Evolutionary conservation across 2,888 invertebrate genomes (phyloP).

Genomic region (Aporophyla lueneburgensis): DNA sequence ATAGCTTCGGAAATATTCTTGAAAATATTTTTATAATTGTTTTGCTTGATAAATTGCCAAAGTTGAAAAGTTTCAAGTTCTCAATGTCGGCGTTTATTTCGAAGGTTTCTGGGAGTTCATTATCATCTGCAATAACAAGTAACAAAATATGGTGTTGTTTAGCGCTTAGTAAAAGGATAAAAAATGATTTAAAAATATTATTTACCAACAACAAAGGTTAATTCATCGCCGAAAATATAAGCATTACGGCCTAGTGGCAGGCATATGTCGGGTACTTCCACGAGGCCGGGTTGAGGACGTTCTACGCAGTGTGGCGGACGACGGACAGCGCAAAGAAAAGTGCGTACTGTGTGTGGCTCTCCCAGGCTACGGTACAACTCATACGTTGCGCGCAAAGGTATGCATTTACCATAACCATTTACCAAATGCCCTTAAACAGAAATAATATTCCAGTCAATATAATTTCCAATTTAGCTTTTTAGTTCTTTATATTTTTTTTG

Average conservation of each 20-base stretch:
- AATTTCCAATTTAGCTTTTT: not conserved
- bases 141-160: not conserved
- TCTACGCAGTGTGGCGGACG: constrained; percentile 73
- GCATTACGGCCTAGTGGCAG: constrained; percentile 79
- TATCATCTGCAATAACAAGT: constrained; percentile 71
- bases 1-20: constrained; percentile 88
- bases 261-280: constrained; percentile 71
- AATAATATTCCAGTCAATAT: constrained; percentile 13
- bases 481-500: not conserved
- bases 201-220: constrained; percentile 79
- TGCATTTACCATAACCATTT: constrained; percentile 78
- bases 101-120: constrained; percentile 43
- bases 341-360: constrained; percentile 86
- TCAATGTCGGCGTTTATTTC: constrained; percentile 49
- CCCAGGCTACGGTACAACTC: constrained; percentile 84
- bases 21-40: constrained; percentile 79
- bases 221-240: constrained; percentile 82
- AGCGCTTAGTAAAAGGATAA: not conserved
- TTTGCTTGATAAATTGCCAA: constrained; percentile 81
- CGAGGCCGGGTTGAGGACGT: constrained; percentile 66
- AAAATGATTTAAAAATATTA: not conserved
- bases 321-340: constrained; percentile 80
- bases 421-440: constrained; percentile 77
- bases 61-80: constrained; percentile 79
- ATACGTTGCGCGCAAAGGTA: constrained; percentile 86